Evolutionary conservation across 2,797 vertebrate species (phyloP).

Genomic region (Calcarius lapponicus): DNA sequence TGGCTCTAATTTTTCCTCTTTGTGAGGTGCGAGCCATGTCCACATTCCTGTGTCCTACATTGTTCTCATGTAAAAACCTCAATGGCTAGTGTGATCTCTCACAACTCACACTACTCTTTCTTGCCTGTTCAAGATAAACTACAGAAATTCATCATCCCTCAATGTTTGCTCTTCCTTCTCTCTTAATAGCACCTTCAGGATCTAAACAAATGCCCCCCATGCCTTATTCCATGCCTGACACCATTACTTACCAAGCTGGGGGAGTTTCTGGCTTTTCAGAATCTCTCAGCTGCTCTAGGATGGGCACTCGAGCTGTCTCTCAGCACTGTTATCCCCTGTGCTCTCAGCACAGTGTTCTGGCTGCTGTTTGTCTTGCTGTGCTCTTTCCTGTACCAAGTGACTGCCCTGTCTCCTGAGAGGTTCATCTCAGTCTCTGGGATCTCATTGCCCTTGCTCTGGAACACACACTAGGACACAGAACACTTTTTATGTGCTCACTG

Average conservation of each 20-base stretch:
- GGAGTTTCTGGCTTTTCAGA: background rate
- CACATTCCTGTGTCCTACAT: background rate
- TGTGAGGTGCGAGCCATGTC: fast-evolving
- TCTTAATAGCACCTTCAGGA: background rate
- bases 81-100: background rate
- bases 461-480: no score
- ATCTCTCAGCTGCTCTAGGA: background rate
- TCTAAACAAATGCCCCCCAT: background rate
- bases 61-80: background rate
- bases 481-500: background rate
- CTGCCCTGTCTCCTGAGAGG: background rate
- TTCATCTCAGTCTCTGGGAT: background rate
- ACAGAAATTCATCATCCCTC: background rate
- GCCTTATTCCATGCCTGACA: background rate
- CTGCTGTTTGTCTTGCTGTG: background rate
- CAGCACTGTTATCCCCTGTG: background rate
- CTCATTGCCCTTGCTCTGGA: fast-evolving
- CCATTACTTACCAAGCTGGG: background rate
- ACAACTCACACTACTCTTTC: background rate
- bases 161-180: background rate
- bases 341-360: background rate
- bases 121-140: background rate
- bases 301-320: background rate
- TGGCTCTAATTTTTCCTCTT: background rate
- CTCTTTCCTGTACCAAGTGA: background rate